Evolutionary conservation across 2,888 invertebrate species (phyloP), one percentile per base, ranked within the genome.

Genomic region (Trichopria drosophilae): DNA sequence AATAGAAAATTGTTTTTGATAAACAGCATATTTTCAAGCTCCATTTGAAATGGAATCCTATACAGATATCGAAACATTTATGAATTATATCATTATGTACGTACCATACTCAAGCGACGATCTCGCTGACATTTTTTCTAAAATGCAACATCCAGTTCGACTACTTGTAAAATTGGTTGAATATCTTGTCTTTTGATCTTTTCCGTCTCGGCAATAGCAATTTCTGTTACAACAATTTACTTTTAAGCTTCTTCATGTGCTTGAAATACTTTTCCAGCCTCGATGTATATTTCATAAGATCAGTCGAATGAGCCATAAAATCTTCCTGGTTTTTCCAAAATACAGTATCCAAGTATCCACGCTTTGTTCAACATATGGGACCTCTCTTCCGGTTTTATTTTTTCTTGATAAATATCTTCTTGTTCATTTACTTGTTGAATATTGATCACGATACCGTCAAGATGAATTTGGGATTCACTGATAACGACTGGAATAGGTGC

Each of bases 211-310:
- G 75, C 78, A 19, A 80, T 66, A 58, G 76, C 71, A 23, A 76
- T 73, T 57, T 78, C 77, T 3, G 78, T 68, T 7, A 74, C 44
- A 1, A 71, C 48, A 9, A 74, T 76, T 67, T 82, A 79, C 52
- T 79, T 78, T 34, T 79, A 57, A 13, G 80, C 79, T 28, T 81
- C 80, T 67, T 79, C 78, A 49, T 77, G 76, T 49, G 76, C 72
- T 60, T n/a, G n/a, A 74, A 53, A 64, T 76, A 77, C 50, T 68
- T 71, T 10, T 63, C 62, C 10, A 58, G 64, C 45, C 57, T 66
- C 2, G 72, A 69, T 19, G 57, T 42, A 5, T 65, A 64, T 18
- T 55, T 46, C n/a, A 43, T 47, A 20, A 76, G 65, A 20, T 69
- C 58, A 9, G 55, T 69, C n/a, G 76, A 63, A 20, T 67, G 48